phyloP scores from a whole-genome alignment of 2,888 invertebrate species.

The Clepsis dumicolana region DNA sequence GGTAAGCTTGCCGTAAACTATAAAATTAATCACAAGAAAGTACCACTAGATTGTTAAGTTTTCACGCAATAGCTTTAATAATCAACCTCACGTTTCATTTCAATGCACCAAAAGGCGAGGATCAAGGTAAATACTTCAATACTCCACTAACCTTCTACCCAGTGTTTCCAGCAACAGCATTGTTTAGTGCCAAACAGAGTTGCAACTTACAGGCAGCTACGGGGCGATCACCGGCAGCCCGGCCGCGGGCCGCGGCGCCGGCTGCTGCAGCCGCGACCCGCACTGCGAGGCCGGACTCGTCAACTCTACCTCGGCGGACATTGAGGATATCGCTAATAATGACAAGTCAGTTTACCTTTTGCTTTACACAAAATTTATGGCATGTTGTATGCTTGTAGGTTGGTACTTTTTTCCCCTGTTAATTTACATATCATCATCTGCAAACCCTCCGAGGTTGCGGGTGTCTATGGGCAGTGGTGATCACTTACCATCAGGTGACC shows the following conservation, averaged over 20 bases:
- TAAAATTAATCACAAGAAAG: no score
- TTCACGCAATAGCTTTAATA: no score
- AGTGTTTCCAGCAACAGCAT: not conserved
- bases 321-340: slow-evolving; percentile 85
- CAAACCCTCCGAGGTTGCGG: no score
- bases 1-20: no score
- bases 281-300: slow-evolving; percentile 67
- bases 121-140: slow-evolving; percentile 52
- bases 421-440: no score
- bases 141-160: not conserved
- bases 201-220: slow-evolving; percentile 70
- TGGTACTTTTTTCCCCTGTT: no score
- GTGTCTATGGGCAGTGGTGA: no score
- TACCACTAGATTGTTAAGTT: no score
- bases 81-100: not conserved
- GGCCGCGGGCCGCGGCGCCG: slow-evolving; percentile 65
- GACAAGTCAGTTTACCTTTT: slow-evolving; percentile 57
- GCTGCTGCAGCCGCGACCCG: slow-evolving; percentile 73
- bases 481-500: no score
- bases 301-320: slow-evolving; percentile 71
- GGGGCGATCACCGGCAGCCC: slow-evolving; percentile 76
- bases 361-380: no score
- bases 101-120: slow-evolving; percentile 49
- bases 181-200: slow-evolving; percentile 28
- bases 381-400: no score